Evolutionary conservation across 2,113 vertebrate genomes (phyloP), one percentile per base, ranked within the genome.

Genomic region (Crotophaga sulcirostris): DNA sequence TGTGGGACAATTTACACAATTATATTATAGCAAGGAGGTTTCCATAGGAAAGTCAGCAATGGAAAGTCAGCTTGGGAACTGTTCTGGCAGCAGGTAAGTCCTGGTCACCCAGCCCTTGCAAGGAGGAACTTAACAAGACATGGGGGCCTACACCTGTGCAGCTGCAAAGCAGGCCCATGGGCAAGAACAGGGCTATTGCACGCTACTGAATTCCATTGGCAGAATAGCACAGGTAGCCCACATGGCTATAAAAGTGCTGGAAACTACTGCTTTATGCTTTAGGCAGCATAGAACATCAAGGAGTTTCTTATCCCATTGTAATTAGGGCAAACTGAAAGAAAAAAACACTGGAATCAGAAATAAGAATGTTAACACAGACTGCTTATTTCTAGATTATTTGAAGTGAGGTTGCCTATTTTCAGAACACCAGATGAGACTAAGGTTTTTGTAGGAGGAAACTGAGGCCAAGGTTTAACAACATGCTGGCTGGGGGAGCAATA

Each of bases 1-100:
- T 93, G 93, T 87, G 92, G 94, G 90, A 96, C 92, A 95, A 97
- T 95, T 96, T 92, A 96, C 89, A 96, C 80, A 92, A 92, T 94
- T 86, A 47, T 80, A 96, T 94, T 87, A 86, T 92, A 97, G 92
- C 3, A 3, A 45, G 59, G 94, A 96, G 94, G 88, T 84, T 94
- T 94, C 90, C 66, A 68, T 75, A 56, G 62, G 44, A 59, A 89
- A 92, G 90, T 73, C 88, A 93, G 72, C 90, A 95, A 80, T 8
- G 95, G 81, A 93, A 82, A 80, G 75, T 77, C 88, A 96, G 59
- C 70, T 80, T 51, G 85, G 95, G 82, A 83, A 73, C 5, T 73
- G 45, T 66, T 93, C 7, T 77, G 88, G 92, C 75, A 95, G 75
- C 45, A 80, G 55, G 16, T 25, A 95, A 74, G 25, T 91, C 64